These are phyloP conservation scores for Luidia sarsii DNA, from an alignment of 53 echinoderm and acorn worm genomes.

Conservation along the genomic window DNA sequence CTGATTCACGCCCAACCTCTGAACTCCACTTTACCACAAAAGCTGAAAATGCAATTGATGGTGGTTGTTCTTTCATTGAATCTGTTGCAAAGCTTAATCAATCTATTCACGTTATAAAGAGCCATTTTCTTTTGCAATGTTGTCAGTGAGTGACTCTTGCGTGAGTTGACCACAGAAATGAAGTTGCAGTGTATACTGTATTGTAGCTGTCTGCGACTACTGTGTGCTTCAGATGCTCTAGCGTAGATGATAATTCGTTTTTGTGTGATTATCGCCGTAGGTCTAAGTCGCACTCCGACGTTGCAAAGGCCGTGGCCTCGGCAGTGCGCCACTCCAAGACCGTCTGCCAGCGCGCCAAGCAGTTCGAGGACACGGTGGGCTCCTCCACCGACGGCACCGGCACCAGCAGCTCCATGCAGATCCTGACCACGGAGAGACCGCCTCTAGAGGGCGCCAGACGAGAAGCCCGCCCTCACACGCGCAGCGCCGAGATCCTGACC, in stretches of 20 bases:
- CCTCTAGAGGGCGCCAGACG: constrained; percentile 42
- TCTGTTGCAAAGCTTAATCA: no score
- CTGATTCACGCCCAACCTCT: no score
- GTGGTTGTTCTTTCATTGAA: no score
- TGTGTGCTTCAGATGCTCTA: neutral
- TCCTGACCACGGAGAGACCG: constrained; percentile 55
- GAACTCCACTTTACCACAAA: no score
- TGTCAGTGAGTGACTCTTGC: no score
- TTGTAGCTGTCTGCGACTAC: neutral
- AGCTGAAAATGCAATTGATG: no score
- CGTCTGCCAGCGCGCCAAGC: constrained; percentile 52
- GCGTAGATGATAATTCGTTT: no score
- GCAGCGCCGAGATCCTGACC: constrained; percentile 76
- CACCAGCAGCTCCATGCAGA: constrained; percentile 42
- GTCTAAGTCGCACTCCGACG: constrained; percentile 78
- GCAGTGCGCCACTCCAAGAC: constrained; percentile 43
- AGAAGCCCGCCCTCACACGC: constrained; percentile 56
- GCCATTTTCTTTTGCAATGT: no score
- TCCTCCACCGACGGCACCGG: constrained; percentile 4
- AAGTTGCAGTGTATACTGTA: neutral
- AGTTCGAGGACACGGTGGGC: constrained; percentile 23
- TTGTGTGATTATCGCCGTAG: constrained; percentile 14
- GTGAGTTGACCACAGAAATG: no score
- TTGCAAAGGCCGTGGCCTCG: constrained; percentile 16
- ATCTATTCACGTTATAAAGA: no score